These are phyloP conservation scores for Hypercompe scribonia DNA, from an alignment of 2,888 invertebrate genomes.

Conservation along the genomic window DNA sequence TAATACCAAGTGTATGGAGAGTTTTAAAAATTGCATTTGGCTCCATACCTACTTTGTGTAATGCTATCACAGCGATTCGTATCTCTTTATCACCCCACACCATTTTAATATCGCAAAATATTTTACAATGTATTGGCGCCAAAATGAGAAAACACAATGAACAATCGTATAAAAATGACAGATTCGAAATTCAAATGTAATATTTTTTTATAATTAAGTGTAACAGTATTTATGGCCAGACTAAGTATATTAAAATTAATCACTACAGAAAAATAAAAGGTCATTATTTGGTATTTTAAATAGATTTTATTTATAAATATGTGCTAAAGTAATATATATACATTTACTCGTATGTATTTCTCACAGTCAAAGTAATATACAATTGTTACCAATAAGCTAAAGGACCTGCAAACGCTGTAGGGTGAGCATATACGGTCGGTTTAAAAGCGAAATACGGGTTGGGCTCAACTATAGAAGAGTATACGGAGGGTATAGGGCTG, in stretches of 20 bases:
- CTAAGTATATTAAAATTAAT: not conserved
- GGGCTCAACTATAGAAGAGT: slow-evolving; percentile 13
- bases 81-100: too few species aligned
- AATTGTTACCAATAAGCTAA: slow-evolving; percentile 5
- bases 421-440: not conserved
- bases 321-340: not conserved
- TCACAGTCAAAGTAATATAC: not conserved
- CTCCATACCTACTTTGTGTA: too few species aligned
- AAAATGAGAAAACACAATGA: too few species aligned
- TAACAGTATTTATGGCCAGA: too few species aligned
- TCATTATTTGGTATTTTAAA: not conserved
- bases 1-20: too few species aligned
- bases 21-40: too few species aligned
- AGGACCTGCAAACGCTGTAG: not conserved
- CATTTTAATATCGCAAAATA: too few species aligned
- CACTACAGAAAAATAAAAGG: not conserved
- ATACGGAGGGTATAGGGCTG: slow-evolving; percentile 14
- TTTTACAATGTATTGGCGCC: too few species aligned
- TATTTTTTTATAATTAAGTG: too few species aligned
- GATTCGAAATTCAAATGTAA: too few species aligned
- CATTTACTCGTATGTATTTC: not conserved
- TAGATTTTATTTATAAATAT: not conserved
- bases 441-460: slow-evolving; percentile 39
- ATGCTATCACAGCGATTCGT: too few species aligned
- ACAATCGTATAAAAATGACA: too few species aligned